phyloP scores from a whole-genome alignment of 1,140 invertebrate species.

The Lepidurus apus region DNA sequence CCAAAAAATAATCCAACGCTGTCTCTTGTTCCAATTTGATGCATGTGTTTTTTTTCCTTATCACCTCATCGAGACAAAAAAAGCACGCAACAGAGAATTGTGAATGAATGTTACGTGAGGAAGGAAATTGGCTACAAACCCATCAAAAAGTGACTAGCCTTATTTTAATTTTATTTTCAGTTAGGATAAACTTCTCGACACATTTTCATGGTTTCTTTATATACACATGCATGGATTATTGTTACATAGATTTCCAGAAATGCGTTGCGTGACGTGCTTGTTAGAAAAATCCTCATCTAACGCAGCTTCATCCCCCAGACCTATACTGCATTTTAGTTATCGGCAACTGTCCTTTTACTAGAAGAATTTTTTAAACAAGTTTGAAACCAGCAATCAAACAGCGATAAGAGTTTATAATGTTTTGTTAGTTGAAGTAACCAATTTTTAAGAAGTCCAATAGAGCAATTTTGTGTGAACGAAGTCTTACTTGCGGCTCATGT shows the following conservation, averaged over 20 bases:
- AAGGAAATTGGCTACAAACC: slow-evolving; percentile 7
- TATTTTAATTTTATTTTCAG: not conserved
- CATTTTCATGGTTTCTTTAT: not conserved
- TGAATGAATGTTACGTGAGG: not conserved
- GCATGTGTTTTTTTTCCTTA: not conserved
- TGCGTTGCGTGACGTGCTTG: slow-evolving; percentile 17
- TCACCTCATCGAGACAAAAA: not conserved
- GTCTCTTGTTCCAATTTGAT: not conserved
- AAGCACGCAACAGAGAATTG: not conserved
- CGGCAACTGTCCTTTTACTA: not conserved
- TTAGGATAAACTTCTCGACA: not conserved
- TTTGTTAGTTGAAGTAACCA: not conserved
- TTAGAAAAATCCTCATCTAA: not conserved
- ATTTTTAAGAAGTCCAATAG: not conserved
- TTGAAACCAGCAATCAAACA: slow-evolving; percentile 6
- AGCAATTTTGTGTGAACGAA: not conserved
- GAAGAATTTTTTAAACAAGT: not conserved
- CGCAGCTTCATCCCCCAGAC: not conserved
- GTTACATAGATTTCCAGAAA: not conserved
- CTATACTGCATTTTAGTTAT: not conserved
- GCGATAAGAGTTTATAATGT: not conserved
- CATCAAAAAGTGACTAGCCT: not conserved
- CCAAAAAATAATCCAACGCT: not conserved
- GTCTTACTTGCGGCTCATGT: not conserved
- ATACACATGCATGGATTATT: not conserved